phyloP scores from a whole-genome alignment of 2,888 invertebrate genomes.

The Cybosia mesomella region DNA sequence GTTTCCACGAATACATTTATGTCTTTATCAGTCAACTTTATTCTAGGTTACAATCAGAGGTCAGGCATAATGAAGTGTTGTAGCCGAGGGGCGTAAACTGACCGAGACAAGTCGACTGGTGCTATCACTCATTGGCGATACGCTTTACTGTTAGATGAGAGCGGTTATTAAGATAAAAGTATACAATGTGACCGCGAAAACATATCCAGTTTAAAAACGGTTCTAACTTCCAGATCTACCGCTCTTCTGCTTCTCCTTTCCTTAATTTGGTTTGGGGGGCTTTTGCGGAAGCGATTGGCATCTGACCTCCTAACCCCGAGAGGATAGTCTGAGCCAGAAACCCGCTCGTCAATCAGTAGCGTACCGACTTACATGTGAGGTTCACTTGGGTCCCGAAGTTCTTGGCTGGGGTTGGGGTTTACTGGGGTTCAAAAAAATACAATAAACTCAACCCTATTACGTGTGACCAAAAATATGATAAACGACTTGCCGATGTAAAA shows the following conservation, averaged over 20 bases:
- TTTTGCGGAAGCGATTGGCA: too few relatives aligned
- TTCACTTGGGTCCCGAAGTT: too few relatives aligned
- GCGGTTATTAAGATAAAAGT: conserved; percentile 4
- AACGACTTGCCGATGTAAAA: not conserved
- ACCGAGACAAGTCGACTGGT: conserved; percentile 38
- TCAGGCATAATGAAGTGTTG: conserved; percentile 45
- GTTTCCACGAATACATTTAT: conserved; percentile 28
- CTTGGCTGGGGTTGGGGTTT: too few relatives aligned
- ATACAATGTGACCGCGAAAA: not conserved
- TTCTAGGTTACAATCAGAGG: conserved; percentile 42
- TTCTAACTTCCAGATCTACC: not conserved
- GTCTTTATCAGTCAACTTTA: conserved; percentile 22
- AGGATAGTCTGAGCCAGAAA: too few relatives aligned
- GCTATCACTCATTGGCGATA: conserved; percentile 33
- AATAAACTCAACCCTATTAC: not conserved
- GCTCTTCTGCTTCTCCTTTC: too few relatives aligned
- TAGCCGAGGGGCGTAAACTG: conserved; percentile 49
- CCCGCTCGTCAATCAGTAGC: too few relatives aligned
- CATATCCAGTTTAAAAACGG: not conserved
- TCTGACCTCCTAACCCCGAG: too few relatives aligned
- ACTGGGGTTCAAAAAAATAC: too few relatives aligned
- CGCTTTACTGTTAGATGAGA: conserved; percentile 14
- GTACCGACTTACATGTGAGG: too few relatives aligned
- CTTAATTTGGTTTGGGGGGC: too few relatives aligned
- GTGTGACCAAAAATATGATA: not conserved